Conservation (phyloP, 2,113 vertebrate genomes). For the Gallinago media region DNA sequence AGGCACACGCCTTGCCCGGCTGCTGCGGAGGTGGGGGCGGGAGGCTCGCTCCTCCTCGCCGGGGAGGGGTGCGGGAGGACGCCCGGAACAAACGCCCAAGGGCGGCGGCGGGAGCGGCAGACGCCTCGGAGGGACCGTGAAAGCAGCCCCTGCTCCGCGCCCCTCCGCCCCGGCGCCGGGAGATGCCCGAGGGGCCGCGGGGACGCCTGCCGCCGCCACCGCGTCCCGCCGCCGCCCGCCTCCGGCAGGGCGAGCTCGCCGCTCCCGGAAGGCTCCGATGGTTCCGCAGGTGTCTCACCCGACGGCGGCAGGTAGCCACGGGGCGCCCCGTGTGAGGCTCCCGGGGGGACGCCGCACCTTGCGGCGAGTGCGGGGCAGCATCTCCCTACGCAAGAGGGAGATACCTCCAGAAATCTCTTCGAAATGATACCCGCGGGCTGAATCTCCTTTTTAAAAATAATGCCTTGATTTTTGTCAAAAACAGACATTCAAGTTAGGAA, state of each 20-base stretch:
- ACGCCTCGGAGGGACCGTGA: not conserved
- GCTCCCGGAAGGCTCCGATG: not conserved
- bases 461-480: not conserved
- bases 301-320: not conserved
- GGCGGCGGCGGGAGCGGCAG: not conserved
- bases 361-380: not conserved
- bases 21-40: not conserved
- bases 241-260: not conserved
- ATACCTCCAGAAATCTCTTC: not conserved
- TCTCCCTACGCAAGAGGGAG: not conserved
- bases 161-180: not conserved
- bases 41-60: conserved; percentile 8
- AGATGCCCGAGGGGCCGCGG: not conserved
- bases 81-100: not conserved
- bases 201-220: not conserved
- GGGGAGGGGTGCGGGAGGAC: not conserved
- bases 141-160: too few relatives aligned
- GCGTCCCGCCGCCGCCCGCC: not conserved
- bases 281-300: not conserved
- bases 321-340: not conserved
- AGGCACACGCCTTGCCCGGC: conserved; percentile 20
- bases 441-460: not conserved
- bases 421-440: not conserved
- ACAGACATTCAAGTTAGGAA: not conserved
- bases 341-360: not conserved